Evolutionary conservation across 2,797 vertebrate genomes (phyloP).

Genomic region (Pseudomugil tenellus): DNA sequence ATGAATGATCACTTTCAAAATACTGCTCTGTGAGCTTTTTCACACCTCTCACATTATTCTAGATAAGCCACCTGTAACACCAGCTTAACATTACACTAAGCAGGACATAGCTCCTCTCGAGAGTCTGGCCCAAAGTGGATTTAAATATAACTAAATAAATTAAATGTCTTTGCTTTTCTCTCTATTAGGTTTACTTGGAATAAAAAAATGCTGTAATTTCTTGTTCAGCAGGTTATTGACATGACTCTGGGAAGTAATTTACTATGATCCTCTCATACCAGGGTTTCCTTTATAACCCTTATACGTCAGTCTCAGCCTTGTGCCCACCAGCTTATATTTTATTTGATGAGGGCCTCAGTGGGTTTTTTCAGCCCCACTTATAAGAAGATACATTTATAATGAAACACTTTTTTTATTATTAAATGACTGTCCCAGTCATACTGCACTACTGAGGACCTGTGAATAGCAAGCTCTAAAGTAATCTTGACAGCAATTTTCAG

Average conservation of each 20-base stretch:
- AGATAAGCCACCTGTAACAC: slow-evolving; percentile 9
- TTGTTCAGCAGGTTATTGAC: slow-evolving; percentile 24
- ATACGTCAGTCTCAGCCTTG: slow-evolving; percentile 9
- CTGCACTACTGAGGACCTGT: background rate
- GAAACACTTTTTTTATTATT: slow-evolving; percentile 4
- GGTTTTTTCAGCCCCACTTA: background rate
- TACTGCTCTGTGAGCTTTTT: slow-evolving; percentile 16
- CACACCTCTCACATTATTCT: slow-evolving; percentile 16
- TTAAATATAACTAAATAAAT: slow-evolving; percentile 6
- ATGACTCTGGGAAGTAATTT: slow-evolving; percentile 44
- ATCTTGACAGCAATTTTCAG: background rate
- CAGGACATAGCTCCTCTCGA: background rate
- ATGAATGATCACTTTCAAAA: slow-evolving; percentile 24
- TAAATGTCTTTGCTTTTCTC: background rate
- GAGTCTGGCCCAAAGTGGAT: background rate
- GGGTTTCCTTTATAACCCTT: slow-evolving; percentile 11
- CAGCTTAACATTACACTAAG: slow-evolving; percentile 4
- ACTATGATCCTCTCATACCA: slow-evolving; percentile 15
- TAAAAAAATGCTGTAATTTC: background rate
- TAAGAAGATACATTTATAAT: slow-evolving; percentile 8
- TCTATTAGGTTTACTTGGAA: background rate
- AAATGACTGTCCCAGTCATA: background rate
- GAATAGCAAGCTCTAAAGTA: slow-evolving; percentile 8
- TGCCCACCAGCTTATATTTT: no score
- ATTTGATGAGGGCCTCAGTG: background rate